phyloP scores from a whole-genome alignment of 2,888 invertebrate genomes.

The Psylliodes chrysocephalus region DNA sequence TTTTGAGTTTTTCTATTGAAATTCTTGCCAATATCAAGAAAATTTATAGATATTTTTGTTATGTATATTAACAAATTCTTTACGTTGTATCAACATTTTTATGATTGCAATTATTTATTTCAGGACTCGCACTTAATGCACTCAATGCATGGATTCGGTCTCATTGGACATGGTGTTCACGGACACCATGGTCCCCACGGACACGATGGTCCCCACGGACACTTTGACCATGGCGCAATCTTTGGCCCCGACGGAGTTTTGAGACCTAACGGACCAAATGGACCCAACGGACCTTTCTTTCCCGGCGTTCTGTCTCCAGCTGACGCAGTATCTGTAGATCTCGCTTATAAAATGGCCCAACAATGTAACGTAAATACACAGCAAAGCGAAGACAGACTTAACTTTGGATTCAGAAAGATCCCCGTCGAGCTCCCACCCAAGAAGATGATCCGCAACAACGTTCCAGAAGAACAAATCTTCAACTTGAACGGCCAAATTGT shows the following conservation, averaged over 20 bases:
- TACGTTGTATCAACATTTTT: no score
- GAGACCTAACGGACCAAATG: background rate
- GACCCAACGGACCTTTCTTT: background rate
- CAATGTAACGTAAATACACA: constrained; percentile 58
- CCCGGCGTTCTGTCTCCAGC: constrained; percentile 57
- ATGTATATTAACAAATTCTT: no score
- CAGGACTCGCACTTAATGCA: no score
- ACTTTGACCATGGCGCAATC: background rate
- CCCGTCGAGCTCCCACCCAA: constrained; percentile 62
- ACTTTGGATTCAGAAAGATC: constrained; percentile 66
- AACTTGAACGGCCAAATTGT: constrained; percentile 67
- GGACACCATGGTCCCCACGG: background rate
- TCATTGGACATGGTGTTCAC: background rate
- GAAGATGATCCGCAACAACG: constrained; percentile 49
- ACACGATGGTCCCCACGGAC: background rate
- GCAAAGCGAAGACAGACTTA: constrained; percentile 64
- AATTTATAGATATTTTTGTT: no score
- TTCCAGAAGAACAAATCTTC: constrained; percentile 67
- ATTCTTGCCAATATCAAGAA: no score
- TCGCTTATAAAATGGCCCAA: constrained; percentile 63
- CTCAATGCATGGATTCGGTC: no score
- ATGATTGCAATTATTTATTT: no score
- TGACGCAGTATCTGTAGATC: constrained; percentile 65
- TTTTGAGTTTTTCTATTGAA: no score
- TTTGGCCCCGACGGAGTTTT: background rate